Evolutionary conservation across 2,113 vertebrate species (phyloP).

Genomic region (Sardina pilchardus): DNA sequence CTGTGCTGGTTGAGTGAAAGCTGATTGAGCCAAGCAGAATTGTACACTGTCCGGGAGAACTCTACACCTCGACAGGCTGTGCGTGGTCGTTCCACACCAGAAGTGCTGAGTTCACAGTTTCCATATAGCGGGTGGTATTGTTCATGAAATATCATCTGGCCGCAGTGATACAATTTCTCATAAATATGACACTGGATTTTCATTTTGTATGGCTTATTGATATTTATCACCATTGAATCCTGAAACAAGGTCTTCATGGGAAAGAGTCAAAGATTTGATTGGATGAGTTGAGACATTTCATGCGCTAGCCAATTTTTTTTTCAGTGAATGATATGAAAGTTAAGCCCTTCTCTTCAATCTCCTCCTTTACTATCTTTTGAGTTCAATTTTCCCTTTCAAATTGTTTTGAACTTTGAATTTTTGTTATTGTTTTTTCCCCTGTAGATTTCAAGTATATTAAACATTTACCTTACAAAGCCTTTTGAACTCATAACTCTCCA

Average conservation of each 20-base stretch:
- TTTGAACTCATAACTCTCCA: not conserved
- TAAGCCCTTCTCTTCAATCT: not conserved
- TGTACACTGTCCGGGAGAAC: constrained; percentile 57
- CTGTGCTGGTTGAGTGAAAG: constrained; percentile 34
- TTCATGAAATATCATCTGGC: constrained; percentile 50
- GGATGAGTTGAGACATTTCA: not conserved
- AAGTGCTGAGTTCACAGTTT: constrained; percentile 57
- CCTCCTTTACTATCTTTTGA: not conserved
- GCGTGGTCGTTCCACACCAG: constrained; percentile 44
- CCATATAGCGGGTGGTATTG: constrained; percentile 45
- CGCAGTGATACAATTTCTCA: constrained; percentile 32
- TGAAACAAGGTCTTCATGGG: not conserved
- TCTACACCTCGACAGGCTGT: constrained; percentile 41
- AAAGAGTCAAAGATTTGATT: constrained; percentile 1
- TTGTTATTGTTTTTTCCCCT: not conserved
- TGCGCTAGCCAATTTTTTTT: not conserved
- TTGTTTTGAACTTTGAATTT: too few relatives aligned
- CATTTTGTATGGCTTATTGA: constrained; percentile 26
- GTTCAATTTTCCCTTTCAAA: too few relatives aligned
- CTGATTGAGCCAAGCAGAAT: constrained; percentile 62
- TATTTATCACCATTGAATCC: constrained; percentile 27
- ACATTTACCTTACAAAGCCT: not conserved
- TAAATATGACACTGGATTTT: constrained; percentile 47
- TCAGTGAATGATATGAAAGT: not conserved
- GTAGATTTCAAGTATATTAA: not conserved